Evolutionary conservation across 92 coral and sea anemone species (phyloP).

Genomic region (Paramuricea clavata): DNA sequence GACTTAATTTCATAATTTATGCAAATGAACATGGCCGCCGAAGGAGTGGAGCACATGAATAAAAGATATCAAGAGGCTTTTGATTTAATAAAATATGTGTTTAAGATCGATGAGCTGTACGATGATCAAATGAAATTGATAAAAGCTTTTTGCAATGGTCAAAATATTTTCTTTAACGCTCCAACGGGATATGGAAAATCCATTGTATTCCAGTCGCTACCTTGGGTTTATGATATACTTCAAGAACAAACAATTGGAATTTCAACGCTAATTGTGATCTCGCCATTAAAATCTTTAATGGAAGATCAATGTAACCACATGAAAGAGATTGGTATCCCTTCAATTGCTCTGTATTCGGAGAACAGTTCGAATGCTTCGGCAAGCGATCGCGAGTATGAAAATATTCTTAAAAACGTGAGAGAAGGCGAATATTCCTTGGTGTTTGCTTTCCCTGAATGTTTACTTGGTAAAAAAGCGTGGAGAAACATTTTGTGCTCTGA

Average conservation of each 20-base stretch:
- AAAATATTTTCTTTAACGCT: constrained; percentile 10
- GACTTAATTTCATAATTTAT: too few species aligned
- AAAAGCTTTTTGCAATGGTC: not conserved
- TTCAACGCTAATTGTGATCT: not conserved
- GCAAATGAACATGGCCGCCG: not conserved
- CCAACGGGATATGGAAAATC: constrained; percentile 23
- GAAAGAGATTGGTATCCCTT: constrained; percentile 24
- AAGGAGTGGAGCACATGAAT: not conserved
- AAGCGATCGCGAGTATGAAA: not conserved
- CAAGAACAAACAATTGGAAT: constrained; percentile 1
- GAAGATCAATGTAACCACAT: constrained; percentile 30
- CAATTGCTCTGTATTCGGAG: not conserved
- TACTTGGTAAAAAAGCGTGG: constrained; percentile 32
- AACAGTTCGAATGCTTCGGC: too few species aligned
- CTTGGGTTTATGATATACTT: constrained; percentile 4
- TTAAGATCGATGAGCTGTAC: too few species aligned
- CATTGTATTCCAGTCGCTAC: constrained; percentile 1
- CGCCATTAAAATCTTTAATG: constrained; percentile 15
- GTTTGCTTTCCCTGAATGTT: constrained; percentile 21
- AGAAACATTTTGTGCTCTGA: constrained; percentile 41
- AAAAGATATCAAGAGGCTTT: not conserved
- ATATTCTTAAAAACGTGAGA: constrained; percentile 1
- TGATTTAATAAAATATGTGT: not conserved
- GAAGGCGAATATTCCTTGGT: constrained; percentile 35
- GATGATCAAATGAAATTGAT: not conserved